Percentiles rank a stretch among this genome's conserved stretches.
Evolutionary conservation across 2,888 invertebrate genomes (phyloP).

Genomic region (Drosophila differens): DNA sequence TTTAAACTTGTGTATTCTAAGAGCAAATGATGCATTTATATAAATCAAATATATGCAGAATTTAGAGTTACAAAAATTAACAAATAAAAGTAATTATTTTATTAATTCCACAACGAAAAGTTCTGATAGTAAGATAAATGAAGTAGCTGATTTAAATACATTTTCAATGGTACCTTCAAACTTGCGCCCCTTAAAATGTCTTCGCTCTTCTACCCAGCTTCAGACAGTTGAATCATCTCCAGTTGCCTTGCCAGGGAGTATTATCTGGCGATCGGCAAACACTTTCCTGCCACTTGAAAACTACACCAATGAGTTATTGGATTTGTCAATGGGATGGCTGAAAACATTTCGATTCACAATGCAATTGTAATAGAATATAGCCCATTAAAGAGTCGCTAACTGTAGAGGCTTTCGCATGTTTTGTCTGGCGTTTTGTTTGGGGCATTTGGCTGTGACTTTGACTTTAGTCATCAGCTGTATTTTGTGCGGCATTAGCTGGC

Average conservation of each 20-base stretch:
- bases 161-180: not conserved
- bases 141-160: not conserved
- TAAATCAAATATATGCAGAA: not conserved
- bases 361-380: not conserved
- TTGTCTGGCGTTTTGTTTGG: conserved; percentile 2
- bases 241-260: not conserved
- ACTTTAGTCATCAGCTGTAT: conserved; percentile 31
- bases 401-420: conserved; percentile 34
- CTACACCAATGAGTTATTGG: conserved; percentile 4
- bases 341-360: conserved; percentile 15
- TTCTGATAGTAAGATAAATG: not conserved
- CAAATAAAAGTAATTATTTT: not conserved
- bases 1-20: not conserved
- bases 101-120: not conserved
- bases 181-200: not conserved
- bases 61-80: not conserved
- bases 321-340: conserved; percentile 4
- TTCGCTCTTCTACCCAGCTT: not conserved
- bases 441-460: conserved; percentile 12
- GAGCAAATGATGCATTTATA: not conserved
- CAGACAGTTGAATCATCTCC: conserved; percentile 22
- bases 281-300: conserved; percentile 6
- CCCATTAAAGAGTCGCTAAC: conserved; percentile 33
- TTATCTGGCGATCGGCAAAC: not conserved
- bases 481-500: conserved; percentile 30